Evolutionary conservation across 2,113 vertebrate species (phyloP).

Genomic region (Neomonachus schauinslandi): DNA sequence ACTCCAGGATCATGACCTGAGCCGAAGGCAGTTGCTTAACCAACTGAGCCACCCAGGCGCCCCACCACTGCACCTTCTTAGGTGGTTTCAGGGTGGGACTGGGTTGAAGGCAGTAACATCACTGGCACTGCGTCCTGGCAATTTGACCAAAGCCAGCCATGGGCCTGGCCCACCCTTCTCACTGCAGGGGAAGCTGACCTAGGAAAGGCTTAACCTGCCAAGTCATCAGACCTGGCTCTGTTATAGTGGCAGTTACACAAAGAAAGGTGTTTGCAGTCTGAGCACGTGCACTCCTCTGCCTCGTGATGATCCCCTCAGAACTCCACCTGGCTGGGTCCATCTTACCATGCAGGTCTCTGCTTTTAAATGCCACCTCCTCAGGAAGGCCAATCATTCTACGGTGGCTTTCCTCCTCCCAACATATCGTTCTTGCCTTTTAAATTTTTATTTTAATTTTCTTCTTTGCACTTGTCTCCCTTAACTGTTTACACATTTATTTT

Average conservation of each 20-base stretch:
- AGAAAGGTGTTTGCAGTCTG: not conserved
- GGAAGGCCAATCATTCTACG: not conserved
- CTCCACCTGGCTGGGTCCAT: not conserved
- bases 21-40: no score
- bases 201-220: not conserved
- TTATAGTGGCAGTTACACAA: not conserved
- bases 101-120: not conserved
- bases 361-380: not conserved
- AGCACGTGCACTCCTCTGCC: not conserved
- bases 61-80: not conserved
- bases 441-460: not conserved
- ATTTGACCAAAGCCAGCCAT: not conserved
- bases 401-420: not conserved
- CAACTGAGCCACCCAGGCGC: no score
- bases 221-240: not conserved
- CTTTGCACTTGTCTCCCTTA: not conserved
- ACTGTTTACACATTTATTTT: not conserved
- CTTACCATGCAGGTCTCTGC: not conserved
- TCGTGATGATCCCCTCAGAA: not conserved
- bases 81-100: not conserved
- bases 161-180: not conserved
- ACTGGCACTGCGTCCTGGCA: not conserved
- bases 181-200: not conserved
- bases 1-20: no score
- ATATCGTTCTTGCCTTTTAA: not conserved